Evolutionary conservation across 30 jellyfish, hydroid and myxozoan genomes (phyloP).

Genomic region (Aurelia coerulea): DNA sequence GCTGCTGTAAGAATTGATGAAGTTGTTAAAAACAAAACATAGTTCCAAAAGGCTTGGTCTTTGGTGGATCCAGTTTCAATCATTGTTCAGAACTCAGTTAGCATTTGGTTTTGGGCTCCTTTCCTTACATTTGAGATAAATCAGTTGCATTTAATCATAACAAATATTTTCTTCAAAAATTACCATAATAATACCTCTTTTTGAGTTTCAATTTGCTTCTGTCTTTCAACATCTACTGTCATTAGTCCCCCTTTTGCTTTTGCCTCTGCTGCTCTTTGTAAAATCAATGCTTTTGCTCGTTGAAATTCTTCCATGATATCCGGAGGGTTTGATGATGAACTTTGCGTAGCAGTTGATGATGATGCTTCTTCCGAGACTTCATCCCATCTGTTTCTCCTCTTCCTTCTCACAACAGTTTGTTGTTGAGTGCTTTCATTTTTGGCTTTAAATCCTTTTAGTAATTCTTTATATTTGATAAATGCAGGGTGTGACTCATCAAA

Average conservation of each 20-base stretch:
- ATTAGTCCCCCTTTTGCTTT: slow-evolving; percentile 14
- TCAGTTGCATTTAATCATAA: too few species aligned
- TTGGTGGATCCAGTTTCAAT: too few species aligned
- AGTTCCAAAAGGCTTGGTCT: too few species aligned
- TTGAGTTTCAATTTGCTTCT: slow-evolving; percentile 76
- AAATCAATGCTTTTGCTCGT: slow-evolving; percentile 86
- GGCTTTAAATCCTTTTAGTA: slow-evolving; percentile 14
- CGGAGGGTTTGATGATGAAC: slow-evolving; percentile 45
- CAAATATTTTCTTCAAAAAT: too few species aligned
- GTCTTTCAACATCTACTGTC: slow-evolving; percentile 63
- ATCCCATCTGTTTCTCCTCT: slow-evolving; percentile 66
- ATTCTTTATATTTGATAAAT: slow-evolving; percentile 21
- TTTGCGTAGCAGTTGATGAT: slow-evolving; percentile 38
- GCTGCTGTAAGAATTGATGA: too few species aligned
- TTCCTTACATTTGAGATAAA: too few species aligned
- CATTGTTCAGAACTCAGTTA: too few species aligned
- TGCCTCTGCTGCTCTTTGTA: slow-evolving; percentile 88
- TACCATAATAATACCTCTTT: slow-evolving; percentile 58
- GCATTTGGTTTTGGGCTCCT: too few species aligned
- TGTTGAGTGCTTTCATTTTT: neutral
- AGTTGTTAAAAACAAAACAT: too few species aligned
- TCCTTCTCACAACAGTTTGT: slow-evolving; percentile 21
- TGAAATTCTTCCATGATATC: slow-evolving; percentile 85
- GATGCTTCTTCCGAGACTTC: slow-evolving; percentile 44
- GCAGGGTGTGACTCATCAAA: slow-evolving; percentile 81